phyloP scores from a whole-genome alignment of 2,797 vertebrate genomes.

The Pangasius larnaudii region DNA sequence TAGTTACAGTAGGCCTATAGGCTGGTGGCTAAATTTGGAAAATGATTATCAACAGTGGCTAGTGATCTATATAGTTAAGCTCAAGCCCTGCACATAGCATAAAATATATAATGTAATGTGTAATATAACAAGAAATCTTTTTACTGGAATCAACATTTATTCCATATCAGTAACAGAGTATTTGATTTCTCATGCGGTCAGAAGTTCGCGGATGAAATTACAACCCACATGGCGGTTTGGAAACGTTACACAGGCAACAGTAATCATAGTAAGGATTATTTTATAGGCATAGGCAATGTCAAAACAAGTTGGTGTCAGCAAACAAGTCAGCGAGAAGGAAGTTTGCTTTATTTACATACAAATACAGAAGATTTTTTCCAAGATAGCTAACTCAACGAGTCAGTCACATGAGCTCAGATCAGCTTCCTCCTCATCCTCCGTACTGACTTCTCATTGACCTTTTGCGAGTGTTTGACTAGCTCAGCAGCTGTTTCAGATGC shows the following conservation, averaged over 20 bases:
- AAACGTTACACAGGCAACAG: slow-evolving; percentile 8
- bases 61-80: background rate
- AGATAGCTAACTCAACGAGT: slow-evolving; percentile 20
- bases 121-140: background rate
- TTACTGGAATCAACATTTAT: background rate
- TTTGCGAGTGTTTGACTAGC: slow-evolving; percentile 32
- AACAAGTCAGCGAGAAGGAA: slow-evolving; percentile 26
- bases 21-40: background rate
- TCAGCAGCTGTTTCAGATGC: slow-evolving; percentile 30
- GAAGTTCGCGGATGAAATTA: slow-evolving; percentile 4
- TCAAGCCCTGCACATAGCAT: background rate
- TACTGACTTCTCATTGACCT: slow-evolving; percentile 48
- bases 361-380: slow-evolving; percentile 30
- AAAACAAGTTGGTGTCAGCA: slow-evolving; percentile 30
- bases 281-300: slow-evolving; percentile 11
- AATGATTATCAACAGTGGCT: background rate
- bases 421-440: slow-evolving; percentile 34
- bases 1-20: background rate
- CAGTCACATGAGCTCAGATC: background rate
- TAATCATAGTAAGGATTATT: slow-evolving; percentile 12
- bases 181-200: background rate
- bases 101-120: background rate
- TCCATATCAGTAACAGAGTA: background rate
- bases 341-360: slow-evolving; percentile 32
- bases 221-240: background rate